Percentiles rank a stretch among this genome's conserved stretches.
Conservation (phyloP, 37 sponge, comb jelly and placozoan genomes). For the Chondrosia reniformis region DNA sequence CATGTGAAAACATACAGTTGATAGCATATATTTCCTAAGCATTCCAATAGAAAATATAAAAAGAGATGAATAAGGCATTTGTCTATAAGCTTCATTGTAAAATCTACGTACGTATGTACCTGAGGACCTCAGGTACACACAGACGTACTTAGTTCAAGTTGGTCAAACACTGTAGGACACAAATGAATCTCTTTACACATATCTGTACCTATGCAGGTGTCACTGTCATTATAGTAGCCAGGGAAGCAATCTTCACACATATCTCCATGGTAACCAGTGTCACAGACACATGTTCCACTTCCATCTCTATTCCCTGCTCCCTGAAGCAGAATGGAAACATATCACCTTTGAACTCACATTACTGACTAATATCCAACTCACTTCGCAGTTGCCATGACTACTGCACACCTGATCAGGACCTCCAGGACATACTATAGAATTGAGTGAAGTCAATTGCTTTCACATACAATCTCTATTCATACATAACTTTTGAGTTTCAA, state of each 20-base stretch:
- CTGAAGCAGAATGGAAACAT: conserved; percentile 5
- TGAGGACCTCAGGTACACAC: no score
- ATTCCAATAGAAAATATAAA: no score
- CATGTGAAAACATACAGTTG: no score
- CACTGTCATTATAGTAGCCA: conserved; percentile 56
- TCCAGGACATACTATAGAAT: conserved; percentile 77
- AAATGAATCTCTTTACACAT: not conserved
- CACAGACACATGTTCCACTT: conserved; percentile 63
- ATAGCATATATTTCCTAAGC: no score
- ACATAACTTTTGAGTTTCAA: no score
- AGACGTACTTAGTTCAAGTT: not conserved
- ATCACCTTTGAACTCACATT: not conserved
- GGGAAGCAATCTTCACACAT: conserved; percentile 57
- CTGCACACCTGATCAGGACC: conserved; percentile 68
- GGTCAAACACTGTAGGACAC: not conserved
- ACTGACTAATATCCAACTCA: conserved; percentile 25
- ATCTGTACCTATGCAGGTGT: conserved; percentile 18
- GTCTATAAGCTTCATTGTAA: no score
- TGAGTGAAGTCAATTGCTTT: no score
- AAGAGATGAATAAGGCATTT: no score
- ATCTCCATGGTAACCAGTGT: conserved; percentile 72
- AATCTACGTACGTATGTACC: no score
- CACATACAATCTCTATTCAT: no score
- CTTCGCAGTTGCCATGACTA: conserved; percentile 78
- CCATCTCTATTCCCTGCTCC: conserved; percentile 73